Percentiles rank a stretch among this genome's conserved stretches.
Evolutionary conservation across 2,888 invertebrate genomes (phyloP).

Genomic region (Cylindroiulus punctatus): DNA sequence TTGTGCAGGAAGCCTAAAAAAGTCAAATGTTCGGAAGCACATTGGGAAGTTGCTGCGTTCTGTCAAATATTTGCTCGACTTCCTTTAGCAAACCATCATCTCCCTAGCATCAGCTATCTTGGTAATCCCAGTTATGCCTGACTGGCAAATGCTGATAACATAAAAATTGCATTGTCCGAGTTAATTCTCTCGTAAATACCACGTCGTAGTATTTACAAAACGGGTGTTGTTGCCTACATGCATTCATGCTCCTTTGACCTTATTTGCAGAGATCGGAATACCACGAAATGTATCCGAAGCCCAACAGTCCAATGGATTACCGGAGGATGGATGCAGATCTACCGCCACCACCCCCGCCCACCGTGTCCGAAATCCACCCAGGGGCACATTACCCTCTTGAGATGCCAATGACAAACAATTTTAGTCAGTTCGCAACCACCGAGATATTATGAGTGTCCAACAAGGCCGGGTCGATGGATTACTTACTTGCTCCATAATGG

Average conservation of each 20-base stretch:
- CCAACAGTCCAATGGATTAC: conserved; percentile 1
- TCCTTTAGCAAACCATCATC: no score
- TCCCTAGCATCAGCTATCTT: background rate
- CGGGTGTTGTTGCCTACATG: background rate
- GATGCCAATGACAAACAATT: background rate
- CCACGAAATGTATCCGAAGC: background rate
- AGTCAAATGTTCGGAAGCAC: background rate
- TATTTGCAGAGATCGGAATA: conserved; percentile 30
- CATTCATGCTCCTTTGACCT: background rate
- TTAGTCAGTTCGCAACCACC: background rate
- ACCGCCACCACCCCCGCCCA: background rate
- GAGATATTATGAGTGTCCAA: background rate
- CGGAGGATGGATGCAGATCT: background rate
- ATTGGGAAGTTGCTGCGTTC: background rate
- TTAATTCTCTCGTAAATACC: background rate
- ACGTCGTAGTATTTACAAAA: background rate
- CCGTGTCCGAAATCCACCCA: background rate
- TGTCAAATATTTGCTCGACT: background rate
- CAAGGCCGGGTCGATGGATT: background rate
- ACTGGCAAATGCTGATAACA: background rate
- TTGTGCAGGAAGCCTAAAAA: no score
- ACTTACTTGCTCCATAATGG: background rate
- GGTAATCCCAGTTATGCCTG: background rate
- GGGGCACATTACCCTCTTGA: background rate
- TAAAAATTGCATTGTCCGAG: background rate